Evolutionary conservation across 1,140 invertebrate genomes (phyloP).

Genomic region (Scaptomyza hsui): DNA sequence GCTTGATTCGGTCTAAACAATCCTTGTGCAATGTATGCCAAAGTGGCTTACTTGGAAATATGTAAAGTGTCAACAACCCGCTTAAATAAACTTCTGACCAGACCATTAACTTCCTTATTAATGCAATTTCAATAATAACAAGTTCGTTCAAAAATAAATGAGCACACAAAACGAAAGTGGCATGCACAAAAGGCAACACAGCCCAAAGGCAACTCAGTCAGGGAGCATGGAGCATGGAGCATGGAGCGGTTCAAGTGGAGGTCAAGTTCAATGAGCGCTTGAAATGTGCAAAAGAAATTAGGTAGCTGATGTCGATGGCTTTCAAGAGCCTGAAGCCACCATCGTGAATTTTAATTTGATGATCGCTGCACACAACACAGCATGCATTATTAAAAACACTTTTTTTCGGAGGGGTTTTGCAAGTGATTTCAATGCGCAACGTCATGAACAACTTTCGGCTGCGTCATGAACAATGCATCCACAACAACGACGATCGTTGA

Average conservation of each 20-base stretch:
- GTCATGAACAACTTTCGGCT: slow-evolving; percentile 42
- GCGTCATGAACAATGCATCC: slow-evolving; percentile 45
- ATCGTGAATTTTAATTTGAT: background rate
- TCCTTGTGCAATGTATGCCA: slow-evolving; percentile 1
- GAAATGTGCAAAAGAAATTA: slow-evolving; percentile 7
- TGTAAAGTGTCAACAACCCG: background rate
- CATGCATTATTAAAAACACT: slow-evolving; percentile 24
- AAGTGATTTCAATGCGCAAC: slow-evolving; percentile 35
- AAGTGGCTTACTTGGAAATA: background rate
- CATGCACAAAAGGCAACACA: slow-evolving; percentile 12
- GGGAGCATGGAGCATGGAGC: background rate
- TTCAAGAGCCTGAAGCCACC: slow-evolving; percentile 6
- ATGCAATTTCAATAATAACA: slow-evolving; percentile 75
- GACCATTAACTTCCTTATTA: slow-evolving; percentile 76
- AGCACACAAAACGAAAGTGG: slow-evolving; percentile 67
- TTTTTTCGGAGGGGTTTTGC: slow-evolving; percentile 31
- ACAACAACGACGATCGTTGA: slow-evolving; percentile 22
- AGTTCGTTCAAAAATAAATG: slow-evolving; percentile 51
- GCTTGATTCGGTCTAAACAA: too few relatives aligned
- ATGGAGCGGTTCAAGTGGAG: slow-evolving; percentile 42
- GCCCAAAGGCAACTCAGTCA: slow-evolving; percentile 25
- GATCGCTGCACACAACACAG: slow-evolving; percentile 1
- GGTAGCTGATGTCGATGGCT: slow-evolving; percentile 27
- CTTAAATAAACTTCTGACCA: slow-evolving; percentile 10
- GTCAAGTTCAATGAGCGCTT: slow-evolving; percentile 36